Base-by-base conservation (phyloP, 2,888 invertebrate species). In the Plagiodera versicolora region DNA sequence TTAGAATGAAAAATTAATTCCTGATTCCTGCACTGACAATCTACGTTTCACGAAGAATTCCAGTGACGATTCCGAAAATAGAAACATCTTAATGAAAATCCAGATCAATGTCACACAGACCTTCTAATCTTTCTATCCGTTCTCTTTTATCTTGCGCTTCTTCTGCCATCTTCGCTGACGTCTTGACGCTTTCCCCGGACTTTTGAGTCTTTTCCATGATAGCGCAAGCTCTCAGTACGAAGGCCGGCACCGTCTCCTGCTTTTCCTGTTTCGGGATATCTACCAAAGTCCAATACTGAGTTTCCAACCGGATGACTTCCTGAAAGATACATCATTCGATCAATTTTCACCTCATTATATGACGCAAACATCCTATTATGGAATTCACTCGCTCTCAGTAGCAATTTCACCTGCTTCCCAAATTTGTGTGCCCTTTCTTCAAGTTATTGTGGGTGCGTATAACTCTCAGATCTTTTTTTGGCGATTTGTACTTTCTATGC, bases 221-320 rank as follows among this genome's bases (percentile, higher is more conserved):
- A 61, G 93, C 87, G 77, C 94, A 95, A 4, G 94, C 94, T 63
- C 95, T 85, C 71, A 95, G 85, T 48, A 96, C 95, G 79, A 95
- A 96, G 8, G 91, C 91, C 52, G 92, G 93, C 16, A 95, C 94
- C 1, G 95, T 94, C 82, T 96, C 95, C 71, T 94, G 94, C 77
- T 95, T 94, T 79, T 95, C 95, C 78, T 96, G 95, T 65, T 91
- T 89, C 35, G 95, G 95, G 61, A 96, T 92, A 80, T 95, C 95
- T 61, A 96, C 91, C 73, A 96, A 81, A 6, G 94, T 92, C 95
- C 95, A 95, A 81, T 95, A 95, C 77, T 95, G 92, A 5, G 94
- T 92, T 82, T 95, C 95, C 74, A 95, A 83, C 68, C 92, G 89
- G 67, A 94, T 93, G 46, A 95, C 94, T 73, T 95, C 94, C 94